Percentiles rank a stretch among this genome's conserved stretches.
phyloP scores from a whole-genome alignment of 2,113 vertebrate genomes.

The Barnardius zonarius region DNA sequence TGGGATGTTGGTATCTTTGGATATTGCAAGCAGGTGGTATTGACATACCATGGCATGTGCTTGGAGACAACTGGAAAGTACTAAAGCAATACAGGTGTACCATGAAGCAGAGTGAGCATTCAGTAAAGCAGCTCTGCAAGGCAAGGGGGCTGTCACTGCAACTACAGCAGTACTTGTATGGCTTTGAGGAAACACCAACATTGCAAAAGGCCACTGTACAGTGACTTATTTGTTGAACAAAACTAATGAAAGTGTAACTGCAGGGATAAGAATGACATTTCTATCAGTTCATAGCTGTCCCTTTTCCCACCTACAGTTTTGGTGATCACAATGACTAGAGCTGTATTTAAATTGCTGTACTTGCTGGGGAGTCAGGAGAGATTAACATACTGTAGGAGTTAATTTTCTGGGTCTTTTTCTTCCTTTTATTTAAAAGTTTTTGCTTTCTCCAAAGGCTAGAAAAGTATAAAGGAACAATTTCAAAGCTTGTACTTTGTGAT shows the following conservation, averaged over 20 bases:
- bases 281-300: background rate
- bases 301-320: background rate
- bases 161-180: accelerated
- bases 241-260: background rate
- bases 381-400: background rate
- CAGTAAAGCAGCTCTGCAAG: background rate
- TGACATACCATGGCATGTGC: accelerated
- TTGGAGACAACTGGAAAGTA: background rate
- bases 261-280: background rate
- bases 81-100: background rate
- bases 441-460: background rate
- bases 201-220: background rate
- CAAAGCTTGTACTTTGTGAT: background rate
- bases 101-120: background rate
- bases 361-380: background rate
- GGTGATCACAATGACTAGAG: background rate
- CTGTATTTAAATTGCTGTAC: background rate
- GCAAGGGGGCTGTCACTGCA: background rate
- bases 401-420: background rate
- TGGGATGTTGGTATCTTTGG: accelerated
- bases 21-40: background rate
- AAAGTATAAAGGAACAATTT: background rate
- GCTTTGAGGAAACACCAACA: background rate
- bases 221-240: background rate
- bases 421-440: background rate